Evolutionary conservation across 2,113 vertebrate species (phyloP).

Genomic region (Pseudorhombus dupliciocellatus): DNA sequence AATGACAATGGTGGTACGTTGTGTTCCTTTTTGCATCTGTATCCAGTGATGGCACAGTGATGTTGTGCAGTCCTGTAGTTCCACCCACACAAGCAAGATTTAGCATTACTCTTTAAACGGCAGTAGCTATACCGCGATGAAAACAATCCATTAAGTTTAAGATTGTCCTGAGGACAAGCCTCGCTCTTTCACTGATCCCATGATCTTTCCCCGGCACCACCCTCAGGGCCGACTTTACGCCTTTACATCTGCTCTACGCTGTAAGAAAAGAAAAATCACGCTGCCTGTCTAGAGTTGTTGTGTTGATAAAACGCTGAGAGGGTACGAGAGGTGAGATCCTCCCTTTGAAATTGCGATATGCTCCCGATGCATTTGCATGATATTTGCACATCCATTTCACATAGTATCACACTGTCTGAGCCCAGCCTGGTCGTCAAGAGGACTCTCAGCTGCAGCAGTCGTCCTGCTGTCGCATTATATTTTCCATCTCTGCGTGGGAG

Average conservation of each 20-base stretch:
- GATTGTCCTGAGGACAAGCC: too few species aligned
- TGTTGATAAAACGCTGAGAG: background rate
- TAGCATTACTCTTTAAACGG: background rate
- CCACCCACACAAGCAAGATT: background rate
- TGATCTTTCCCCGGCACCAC: too few species aligned
- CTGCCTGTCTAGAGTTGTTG: too few species aligned
- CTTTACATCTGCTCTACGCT: background rate
- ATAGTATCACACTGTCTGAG: slow-evolving; percentile 6
- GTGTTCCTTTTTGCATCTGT: background rate
- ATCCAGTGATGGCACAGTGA: background rate
- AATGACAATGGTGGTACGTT: background rate
- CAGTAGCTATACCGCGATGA: too few species aligned
- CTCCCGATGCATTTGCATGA: slow-evolving; percentile 39
- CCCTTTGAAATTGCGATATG: slow-evolving; percentile 27
- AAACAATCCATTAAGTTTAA: too few species aligned
- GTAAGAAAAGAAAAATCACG: background rate
- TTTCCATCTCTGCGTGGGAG: slow-evolving; percentile 54
- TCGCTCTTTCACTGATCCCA: too few species aligned
- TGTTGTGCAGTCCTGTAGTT: background rate
- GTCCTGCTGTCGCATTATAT: background rate
- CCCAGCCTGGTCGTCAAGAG: slow-evolving; percentile 21
- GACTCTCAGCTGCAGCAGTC: slow-evolving; percentile 1
- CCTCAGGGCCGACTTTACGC: background rate
- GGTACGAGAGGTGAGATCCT: slow-evolving; percentile 46
- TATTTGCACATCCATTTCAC: slow-evolving; percentile 49